Conservation (phyloP, 2,113 vertebrate genomes). For the Sminthopsis crassicaudata region DNA sequence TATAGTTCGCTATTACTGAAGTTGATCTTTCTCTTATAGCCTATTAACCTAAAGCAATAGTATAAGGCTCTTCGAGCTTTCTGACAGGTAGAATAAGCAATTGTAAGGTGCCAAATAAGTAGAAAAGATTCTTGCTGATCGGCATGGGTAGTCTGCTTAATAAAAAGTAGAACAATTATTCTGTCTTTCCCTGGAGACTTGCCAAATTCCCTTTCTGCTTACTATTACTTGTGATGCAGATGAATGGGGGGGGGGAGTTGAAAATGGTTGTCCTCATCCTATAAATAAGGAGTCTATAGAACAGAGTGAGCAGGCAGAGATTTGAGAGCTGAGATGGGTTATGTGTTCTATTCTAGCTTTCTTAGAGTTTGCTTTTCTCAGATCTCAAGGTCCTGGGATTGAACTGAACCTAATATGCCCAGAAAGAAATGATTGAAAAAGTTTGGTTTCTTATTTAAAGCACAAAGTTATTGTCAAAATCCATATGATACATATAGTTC, state of each 20-base stretch:
- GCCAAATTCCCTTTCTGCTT: background rate
- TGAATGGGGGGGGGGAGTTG: background rate
- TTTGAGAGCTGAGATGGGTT: background rate
- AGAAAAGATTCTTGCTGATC: background rate
- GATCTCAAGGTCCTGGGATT: background rate
- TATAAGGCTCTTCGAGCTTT: background rate
- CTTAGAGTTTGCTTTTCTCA: background rate
- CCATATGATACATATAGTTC: background rate
- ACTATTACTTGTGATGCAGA: background rate
- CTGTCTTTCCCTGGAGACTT: background rate
- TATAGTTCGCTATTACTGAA: constrained; percentile 36
- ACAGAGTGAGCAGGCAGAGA: rapidly evolving
- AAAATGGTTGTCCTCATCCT: background rate
- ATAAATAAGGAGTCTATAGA: background rate
- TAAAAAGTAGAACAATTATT: background rate
- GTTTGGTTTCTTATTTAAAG: background rate
- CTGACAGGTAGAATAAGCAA: constrained; percentile 25
- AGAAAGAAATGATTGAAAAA: background rate
- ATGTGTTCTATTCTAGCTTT: background rate
- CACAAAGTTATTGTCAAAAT: background rate
- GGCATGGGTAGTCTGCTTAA: background rate
- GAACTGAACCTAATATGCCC: background rate
- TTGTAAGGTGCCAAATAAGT: constrained; percentile 1
- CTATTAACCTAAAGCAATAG: constrained; percentile 28
- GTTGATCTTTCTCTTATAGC: constrained; percentile 39